Evolutionary conservation across 2,113 vertebrate species (phyloP).

Genomic region (Ceratotherium simum): DNA sequence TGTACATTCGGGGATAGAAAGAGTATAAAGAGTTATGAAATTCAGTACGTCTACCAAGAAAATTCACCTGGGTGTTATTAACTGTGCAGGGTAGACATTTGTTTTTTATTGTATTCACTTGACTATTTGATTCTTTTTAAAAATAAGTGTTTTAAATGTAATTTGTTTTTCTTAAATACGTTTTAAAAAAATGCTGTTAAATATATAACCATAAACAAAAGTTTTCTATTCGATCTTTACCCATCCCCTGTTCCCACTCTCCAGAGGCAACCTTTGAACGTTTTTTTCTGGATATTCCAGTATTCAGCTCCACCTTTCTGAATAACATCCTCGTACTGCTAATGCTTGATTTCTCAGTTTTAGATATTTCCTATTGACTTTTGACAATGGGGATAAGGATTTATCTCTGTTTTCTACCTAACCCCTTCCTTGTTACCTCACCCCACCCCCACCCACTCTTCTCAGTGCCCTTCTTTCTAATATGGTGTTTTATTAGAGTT

Average conservation of each 20-base stretch:
- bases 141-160: background rate
- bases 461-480: background rate
- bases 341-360: slow-evolving; percentile 1
- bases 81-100: background rate
- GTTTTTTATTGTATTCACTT: slow-evolving; percentile 12
- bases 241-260: background rate
- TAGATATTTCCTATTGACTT: background rate
- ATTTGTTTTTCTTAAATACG: slow-evolving; percentile 13
- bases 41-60: background rate
- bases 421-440: background rate
- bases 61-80: background rate
- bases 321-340: background rate
- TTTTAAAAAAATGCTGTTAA: background rate
- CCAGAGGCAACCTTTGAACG: background rate
- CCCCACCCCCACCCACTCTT: background rate
- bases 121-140: background rate
- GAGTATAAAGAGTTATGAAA: background rate
- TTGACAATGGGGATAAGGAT: background rate
- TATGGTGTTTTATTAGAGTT: background rate
- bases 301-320: background rate
- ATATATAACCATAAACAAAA: background rate
- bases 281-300: background rate
- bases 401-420: slow-evolving; percentile 31
- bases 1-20: background rate
- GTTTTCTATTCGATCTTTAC: background rate